Percentiles rank a stretch among this genome's conserved stretches.
phyloP scores from a whole-genome alignment of 2,113 vertebrate species.

The Calyptommatus sinebrachiatus region DNA sequence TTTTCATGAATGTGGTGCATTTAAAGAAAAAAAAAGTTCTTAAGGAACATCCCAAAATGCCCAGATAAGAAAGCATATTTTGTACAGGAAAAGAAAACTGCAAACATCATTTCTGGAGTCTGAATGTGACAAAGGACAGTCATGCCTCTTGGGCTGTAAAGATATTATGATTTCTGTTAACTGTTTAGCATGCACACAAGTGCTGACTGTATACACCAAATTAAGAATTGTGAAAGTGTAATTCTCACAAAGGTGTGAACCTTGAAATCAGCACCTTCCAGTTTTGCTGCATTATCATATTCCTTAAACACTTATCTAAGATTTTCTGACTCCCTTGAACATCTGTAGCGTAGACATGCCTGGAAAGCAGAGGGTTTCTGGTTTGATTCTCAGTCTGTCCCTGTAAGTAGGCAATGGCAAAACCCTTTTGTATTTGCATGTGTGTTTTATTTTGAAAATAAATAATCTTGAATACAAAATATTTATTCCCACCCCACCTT shows the following conservation, averaged over 20 bases:
- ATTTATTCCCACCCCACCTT: too few species aligned
- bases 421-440: too few species aligned
- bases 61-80: neutral
- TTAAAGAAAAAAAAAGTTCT: neutral
- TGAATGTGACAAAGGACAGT: neutral
- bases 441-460: too few species aligned
- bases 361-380: too few species aligned
- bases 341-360: too few species aligned
- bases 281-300: neutral
- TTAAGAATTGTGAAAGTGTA: neutral
- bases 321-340: too few species aligned
- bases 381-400: too few species aligned
- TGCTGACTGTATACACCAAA: neutral
- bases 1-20: neutral
- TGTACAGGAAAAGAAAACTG: neutral
- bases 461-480: too few species aligned
- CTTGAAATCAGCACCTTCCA: neutral
- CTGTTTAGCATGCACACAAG: neutral
- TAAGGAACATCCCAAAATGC: neutral
- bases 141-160: neutral
- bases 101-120: constrained; percentile 1
- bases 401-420: too few species aligned
- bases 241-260: too few species aligned
- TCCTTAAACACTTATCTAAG: too few species aligned
- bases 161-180: neutral